A percentile compares a stretch with the other conserved stretches of the same genome.
Evolutionary conservation across 92 coral and sea anemone genomes (phyloP).

Genomic region (Anthopleura xanthogrammica): DNA sequence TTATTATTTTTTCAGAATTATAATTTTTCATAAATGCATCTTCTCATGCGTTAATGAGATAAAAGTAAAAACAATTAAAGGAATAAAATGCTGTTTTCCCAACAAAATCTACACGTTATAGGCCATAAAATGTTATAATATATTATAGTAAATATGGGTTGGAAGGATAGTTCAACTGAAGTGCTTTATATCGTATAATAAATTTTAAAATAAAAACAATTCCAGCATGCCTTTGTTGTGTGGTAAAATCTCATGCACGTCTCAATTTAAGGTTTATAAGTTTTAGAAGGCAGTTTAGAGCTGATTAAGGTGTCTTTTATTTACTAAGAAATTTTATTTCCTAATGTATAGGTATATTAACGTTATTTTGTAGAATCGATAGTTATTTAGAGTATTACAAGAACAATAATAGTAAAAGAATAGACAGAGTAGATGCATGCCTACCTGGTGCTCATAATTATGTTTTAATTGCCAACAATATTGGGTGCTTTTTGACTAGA

Average conservation of each 20-base stretch:
- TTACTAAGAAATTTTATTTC: background rate
- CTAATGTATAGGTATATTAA: background rate
- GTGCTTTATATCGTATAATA: too few relatives aligned
- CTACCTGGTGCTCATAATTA: conserved; percentile 15
- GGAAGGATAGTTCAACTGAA: too few relatives aligned
- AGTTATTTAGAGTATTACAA: background rate
- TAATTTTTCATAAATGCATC: too few relatives aligned
- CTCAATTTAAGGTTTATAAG: background rate
- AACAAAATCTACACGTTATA: too few relatives aligned
- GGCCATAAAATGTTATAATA: too few relatives aligned
- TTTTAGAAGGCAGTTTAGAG: background rate
- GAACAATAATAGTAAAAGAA: background rate
- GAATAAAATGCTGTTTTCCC: too few relatives aligned
- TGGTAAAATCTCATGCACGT: background rate
- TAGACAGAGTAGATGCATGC: conserved; percentile 1
- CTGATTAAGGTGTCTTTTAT: background rate
- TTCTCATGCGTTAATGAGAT: too few relatives aligned
- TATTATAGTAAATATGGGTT: too few relatives aligned
- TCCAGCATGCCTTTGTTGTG: too few relatives aligned
- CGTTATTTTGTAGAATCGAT: background rate
- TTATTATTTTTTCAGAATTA: too few relatives aligned
- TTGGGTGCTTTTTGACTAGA: conserved; percentile 34
- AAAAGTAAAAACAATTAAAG: too few relatives aligned
- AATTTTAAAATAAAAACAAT: too few relatives aligned
- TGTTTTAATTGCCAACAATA: conserved; percentile 36